Evolutionary conservation across 2,888 invertebrate species (phyloP), one percentile per base, ranked within the genome.

Genomic region (Scaptomyza cyrtandrae): DNA sequence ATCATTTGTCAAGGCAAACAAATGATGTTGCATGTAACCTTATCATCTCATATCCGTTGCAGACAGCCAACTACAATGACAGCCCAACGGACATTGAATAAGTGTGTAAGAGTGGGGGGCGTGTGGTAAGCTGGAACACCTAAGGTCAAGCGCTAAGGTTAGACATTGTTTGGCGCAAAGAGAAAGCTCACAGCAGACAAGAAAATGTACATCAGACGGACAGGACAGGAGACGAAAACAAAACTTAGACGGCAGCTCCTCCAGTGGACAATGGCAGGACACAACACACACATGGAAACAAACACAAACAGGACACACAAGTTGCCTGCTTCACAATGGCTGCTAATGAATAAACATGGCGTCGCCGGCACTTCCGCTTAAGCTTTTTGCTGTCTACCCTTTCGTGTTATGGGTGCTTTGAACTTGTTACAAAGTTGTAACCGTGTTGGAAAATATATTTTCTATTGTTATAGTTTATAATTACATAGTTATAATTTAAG

Each of bases 21-120:
- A 85, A 85, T 82, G 87, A 85, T 82, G 85, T 86, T 84, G 85
- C 87, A 82, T 82, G 85, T 82, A 85, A 85, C 87, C 87, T 86
- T 84, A 85, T 85, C 87, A 86, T 80, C 85, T 82, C 80, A 78
- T 78, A 82, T 85, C 85, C 85, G 85, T 69, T 72, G 80, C 80
- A 85, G 85, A 85, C 85, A 71, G 57, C 39, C 54, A 44, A 46
- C 56, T 31, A 61, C 66, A 67, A 62, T 54, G 73, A 31, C 59
- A 50, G 60, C 31, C 19, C 27, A 56, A 50, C 56, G 67, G 67
- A 43, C 69, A 58, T 43, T 44, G 39, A 27, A 6, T 33, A 45
- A 31, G 45, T 48, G 49, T 11, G 3, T 6, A 3, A 31, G 37
- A 5, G 13, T 57, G 35, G 1, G 13, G 37, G 48, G 19, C 7